Base-by-base conservation (phyloP, 2,888 invertebrate genomes). In the Phortica okadai region DNA sequence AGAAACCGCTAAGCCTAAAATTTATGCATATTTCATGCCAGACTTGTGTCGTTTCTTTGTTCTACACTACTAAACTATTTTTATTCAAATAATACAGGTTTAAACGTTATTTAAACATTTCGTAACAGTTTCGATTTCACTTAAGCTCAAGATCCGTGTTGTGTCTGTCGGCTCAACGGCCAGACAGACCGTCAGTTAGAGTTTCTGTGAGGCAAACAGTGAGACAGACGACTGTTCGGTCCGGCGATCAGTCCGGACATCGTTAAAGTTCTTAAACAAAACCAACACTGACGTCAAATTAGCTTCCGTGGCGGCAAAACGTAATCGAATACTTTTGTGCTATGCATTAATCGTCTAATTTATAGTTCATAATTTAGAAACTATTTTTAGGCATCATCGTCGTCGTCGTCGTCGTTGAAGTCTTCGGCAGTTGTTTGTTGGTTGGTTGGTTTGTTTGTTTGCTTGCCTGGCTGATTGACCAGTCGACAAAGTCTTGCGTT, bases 261-360 rank as follows among this genome's bases (percentile, higher is more conserved):
- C 50, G 50, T 50, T 50, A 1, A 50, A 50, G 33, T 33, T 33
- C 33, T 33, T 33, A 33, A 33, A 33, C 33, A 33, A 33, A 33
- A 33, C 33, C 33, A 33, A 33, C 33, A 33, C 33, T 56, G 41
- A 10, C 74, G 69, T 33, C 44, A 54, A 62, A 25, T 74, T 62
- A 33, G 74, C 66, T 66, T 74, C 66, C 74, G 79, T 76, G 69
- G 73, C 74, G 85, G 88, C 88, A 79, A 85, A 85, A 77, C 85
- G 88, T 87, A 86, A 88, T 88, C 85, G 82, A 85, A 86, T 82
- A 85, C 86, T 86, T 59, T 85, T 81, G 10, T 50, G 86, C 75
- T 83, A 83, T 88, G 84, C 85, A 85, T 88, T 88, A 85, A 88
- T 88, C 88, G 87, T 84, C 87, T 85, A 85, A 85, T 85, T 85